Conservation (phyloP, 2,113 vertebrate genomes). For the Notarius quadriscutis region DNA sequence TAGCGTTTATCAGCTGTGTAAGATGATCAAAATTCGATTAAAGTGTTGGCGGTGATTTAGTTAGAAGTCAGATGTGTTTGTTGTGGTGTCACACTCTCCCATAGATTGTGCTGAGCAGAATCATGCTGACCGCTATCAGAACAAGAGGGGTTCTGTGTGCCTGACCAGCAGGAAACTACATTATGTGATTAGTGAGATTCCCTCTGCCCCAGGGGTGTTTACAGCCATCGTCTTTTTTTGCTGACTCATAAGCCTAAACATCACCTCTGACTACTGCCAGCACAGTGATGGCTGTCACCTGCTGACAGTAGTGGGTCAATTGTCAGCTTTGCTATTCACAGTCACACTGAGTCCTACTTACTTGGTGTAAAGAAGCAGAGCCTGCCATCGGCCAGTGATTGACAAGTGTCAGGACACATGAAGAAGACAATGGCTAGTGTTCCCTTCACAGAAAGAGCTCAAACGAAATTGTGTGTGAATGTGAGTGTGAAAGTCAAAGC, state of each 20-base stretch:
- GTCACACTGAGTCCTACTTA: conserved; percentile 49
- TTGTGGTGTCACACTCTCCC: conserved; percentile 23
- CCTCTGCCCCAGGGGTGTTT: conserved; percentile 47
- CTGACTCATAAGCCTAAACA: conserved; percentile 66
- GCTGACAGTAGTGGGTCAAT: conserved; percentile 71
- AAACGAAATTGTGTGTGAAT: conserved; percentile 49
- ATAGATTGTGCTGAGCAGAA: conserved; percentile 16
- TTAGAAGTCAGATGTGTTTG: background rate
- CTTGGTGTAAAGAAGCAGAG: conserved; percentile 38
- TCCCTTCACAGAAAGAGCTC: conserved; percentile 32
- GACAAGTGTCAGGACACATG: conserved; percentile 35
- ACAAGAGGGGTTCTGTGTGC: background rate
- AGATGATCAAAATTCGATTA: conserved; percentile 30
- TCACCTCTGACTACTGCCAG: conserved; percentile 63
- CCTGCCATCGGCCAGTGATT: conserved; percentile 45
- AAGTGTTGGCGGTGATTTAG: conserved; percentile 18
- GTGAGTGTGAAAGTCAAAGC: conserved; percentile 48
- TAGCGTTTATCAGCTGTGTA: conserved; percentile 11
- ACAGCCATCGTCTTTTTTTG: conserved; percentile 56
- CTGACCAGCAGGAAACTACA: conserved; percentile 3
- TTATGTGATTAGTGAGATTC: conserved; percentile 45
- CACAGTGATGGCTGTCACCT: conserved; percentile 50
- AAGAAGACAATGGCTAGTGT: conserved; percentile 34
- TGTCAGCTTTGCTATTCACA: conserved; percentile 57
- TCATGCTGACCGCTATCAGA: conserved; percentile 16